These are phyloP conservation scores for Aporophyla lueneburgensis DNA, from an alignment of 2,888 invertebrate genomes.

Conservation along the genomic window DNA sequence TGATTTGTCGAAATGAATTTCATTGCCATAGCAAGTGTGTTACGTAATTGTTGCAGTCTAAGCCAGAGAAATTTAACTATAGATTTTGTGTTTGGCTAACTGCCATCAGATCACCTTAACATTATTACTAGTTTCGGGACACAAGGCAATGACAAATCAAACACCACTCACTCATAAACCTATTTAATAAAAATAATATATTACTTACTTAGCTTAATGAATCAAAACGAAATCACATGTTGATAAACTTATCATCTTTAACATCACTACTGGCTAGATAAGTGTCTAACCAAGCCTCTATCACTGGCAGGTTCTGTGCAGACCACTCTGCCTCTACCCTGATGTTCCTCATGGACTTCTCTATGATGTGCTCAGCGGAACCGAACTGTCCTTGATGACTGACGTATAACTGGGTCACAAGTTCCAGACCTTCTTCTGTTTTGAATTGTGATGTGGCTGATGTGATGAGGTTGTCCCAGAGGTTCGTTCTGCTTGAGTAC, in stretches of 20 bases:
- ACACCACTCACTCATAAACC: slow-evolving; percentile 12
- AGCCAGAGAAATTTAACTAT: no score
- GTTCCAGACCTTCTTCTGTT: slow-evolving; percentile 93
- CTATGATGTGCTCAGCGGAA: slow-evolving; percentile 93
- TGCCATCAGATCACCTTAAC: background rate
- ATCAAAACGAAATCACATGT: slow-evolving; percentile 58
- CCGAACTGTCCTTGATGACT: slow-evolving; percentile 93
- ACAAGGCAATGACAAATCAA: slow-evolving; percentile 28
- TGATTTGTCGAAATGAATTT: no score
- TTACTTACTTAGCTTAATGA: slow-evolving; percentile 26
- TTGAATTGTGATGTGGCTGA: slow-evolving; percentile 94
- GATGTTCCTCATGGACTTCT: slow-evolving; percentile 93
- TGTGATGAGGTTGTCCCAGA: slow-evolving; percentile 94
- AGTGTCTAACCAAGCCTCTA: slow-evolving; percentile 93
- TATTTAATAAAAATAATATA: slow-evolving; percentile 41
- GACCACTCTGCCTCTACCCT: slow-evolving; percentile 95
- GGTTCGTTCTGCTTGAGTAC: slow-evolving; percentile 92
- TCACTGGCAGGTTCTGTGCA: slow-evolving; percentile 93
- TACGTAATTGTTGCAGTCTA: no score
- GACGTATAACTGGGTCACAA: slow-evolving; percentile 92
- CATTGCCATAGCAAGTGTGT: no score
- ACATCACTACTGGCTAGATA: slow-evolving; percentile 74
- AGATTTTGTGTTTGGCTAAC: no score
- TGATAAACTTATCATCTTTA: slow-evolving; percentile 72
- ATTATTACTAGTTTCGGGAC: background rate